Base-by-base conservation (phyloP, 2,113 vertebrate species). In the Anser brachyrhynchus region DNA sequence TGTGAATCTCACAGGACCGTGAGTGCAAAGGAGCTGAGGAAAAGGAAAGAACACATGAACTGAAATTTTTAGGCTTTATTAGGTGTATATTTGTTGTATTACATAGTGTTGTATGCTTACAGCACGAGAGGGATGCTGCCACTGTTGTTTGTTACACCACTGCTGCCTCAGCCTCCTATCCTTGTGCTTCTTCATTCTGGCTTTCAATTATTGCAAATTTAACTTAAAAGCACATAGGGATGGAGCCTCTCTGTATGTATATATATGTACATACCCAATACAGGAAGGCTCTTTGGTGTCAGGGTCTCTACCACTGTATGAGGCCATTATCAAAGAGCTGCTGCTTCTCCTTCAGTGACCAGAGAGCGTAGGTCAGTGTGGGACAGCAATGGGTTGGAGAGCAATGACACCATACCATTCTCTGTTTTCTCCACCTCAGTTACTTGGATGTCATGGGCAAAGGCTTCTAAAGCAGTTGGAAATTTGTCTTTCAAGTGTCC, bases 211-310 rank as follows among this genome's bases (percentile, higher is more conserved):
- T 22, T 29, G 41, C 44, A 66, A 57, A 43, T 59, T 58, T 61
- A 43, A 62, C 35, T 13, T 49, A 67, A 62, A 79, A 39, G 3
- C 11, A 21, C 41, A 43, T 39, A 79, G 37, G 37, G n/a, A 18
- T 39, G 31, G 26, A 10, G 77, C 25, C 8, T 71, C 0, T 43
- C 20, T 72, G 0, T 18, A 9, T 16, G 18, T 57, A 54, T 3
- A 22, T 28, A 13, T 13, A 9, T 13, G 21, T 57, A 54, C 3
- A 22, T 28, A 13, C 15, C 37, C 35, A 54, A 13, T 8, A 26
- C 26, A n/a, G 41, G 61, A 35, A 28, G 19, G 7, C 13, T 21
- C 2, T 25, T 80, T 19, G 14, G 17, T 55, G 13, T 46, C 31
- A 72, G 51, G 26, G 35, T 35, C 7, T 55, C 14, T 54, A 17